Base-by-base conservation (phyloP, 2,113 vertebrate species). In the Paramisgurnus dabryanus region DNA sequence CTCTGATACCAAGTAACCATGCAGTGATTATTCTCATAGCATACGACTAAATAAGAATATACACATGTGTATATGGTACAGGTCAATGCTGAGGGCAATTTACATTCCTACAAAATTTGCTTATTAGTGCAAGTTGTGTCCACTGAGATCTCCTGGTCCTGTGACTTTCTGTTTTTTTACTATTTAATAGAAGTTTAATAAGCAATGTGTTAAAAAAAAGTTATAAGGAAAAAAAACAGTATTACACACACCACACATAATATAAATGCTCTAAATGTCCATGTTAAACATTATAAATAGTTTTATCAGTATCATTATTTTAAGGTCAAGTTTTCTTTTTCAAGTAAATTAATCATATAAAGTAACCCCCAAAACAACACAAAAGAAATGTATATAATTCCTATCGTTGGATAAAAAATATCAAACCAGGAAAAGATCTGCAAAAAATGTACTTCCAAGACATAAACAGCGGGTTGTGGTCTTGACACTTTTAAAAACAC, bases 71-170 rank as follows among this genome's bases (percentile, higher is more conserved):
- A 61, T 17, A 8, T 1, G 7, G 55, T 8, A 47, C 27, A 63
- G 12, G 58, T 17, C 47, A 63, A 63, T 34, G 40, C 7, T 1
- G 41, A 47, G 43, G 18, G 58, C 72, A 63, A 3, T 63, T 75
- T 47, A 17, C 11, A 39, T 27, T 73, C 55, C 40, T 47, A 22
- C 27, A 34, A 3, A 34, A 34, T 34, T 49, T 22, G 45, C 72
- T 75, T 47, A 57, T 72, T 58, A 49, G 72, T 63, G 41, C 45
- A 47, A 61, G 40, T 5, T 27, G 18, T 75, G 40, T 49, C 58
- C 40, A 63, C 22, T 17, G 72, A 75, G 55, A 34, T 7, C 41
- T 4, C 41, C 12, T 47, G 13, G 17, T 58, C 17, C 41, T 43
- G 34, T 75, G 8, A 34, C 3, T 34, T 34, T 34, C 27, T 34